These are phyloP conservation scores for Pediacus dermestoides DNA, from an alignment of 2,888 invertebrate genomes.

Conservation along the genomic window DNA sequence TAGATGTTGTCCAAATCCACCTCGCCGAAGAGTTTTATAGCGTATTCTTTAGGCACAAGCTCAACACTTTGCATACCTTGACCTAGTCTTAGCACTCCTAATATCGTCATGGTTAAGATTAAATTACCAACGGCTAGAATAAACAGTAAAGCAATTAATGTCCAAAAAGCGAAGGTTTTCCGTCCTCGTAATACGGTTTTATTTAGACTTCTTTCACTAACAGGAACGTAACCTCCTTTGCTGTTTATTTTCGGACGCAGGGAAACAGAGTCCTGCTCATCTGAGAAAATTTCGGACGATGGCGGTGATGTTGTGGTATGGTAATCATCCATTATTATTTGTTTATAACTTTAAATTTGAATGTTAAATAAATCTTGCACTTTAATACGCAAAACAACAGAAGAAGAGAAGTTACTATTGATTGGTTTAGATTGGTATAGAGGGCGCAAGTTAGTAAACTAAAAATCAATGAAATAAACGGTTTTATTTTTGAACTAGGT, in stretches of 20 bases:
- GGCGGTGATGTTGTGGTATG: constrained; percentile 36
- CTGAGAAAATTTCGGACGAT: constrained; percentile 42
- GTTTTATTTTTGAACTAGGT: no score
- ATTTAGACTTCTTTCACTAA: constrained; percentile 37
- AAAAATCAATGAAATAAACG: no score
- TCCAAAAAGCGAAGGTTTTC: constrained; percentile 76
- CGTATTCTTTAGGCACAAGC: constrained; percentile 67
- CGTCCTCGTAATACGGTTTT: constrained; percentile 50
- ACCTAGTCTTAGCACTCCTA: constrained; percentile 75
- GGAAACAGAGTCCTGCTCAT: constrained; percentile 42
- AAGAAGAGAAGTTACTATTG: no score
- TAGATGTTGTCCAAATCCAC: constrained; percentile 75
- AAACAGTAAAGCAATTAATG: constrained; percentile 65
- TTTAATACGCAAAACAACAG: no score
- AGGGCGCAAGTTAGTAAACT: no score
- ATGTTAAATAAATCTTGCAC: no score
- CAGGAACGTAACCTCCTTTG: constrained; percentile 44
- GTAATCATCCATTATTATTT: not conserved
- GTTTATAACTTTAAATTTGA: no score
- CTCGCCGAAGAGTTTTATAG: constrained; percentile 74
- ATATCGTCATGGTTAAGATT: constrained; percentile 73
- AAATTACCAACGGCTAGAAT: constrained; percentile 76
- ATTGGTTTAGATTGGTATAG: no score
- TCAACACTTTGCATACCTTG: constrained; percentile 85
- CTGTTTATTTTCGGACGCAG: constrained; percentile 37